Conservation (phyloP, 2,888 invertebrate genomes). For the Heliconius hortense region DNA sequence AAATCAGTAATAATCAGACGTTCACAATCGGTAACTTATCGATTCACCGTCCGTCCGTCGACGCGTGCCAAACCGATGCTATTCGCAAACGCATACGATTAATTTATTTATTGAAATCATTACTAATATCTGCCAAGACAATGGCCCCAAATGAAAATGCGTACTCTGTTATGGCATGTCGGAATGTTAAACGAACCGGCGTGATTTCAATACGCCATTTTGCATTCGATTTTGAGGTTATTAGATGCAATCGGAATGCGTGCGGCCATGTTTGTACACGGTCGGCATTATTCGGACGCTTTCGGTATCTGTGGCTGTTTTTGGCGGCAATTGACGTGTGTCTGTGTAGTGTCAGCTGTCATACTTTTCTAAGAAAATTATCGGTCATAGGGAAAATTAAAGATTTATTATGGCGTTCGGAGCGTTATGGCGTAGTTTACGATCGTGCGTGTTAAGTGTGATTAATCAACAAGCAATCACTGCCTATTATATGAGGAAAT, state of each 20-base stretch:
- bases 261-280: slow-evolving; percentile 71
- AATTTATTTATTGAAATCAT: slow-evolving; percentile 82
- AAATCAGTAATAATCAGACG: slow-evolving; percentile 64
- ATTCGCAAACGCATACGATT: slow-evolving; percentile 75
- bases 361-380: slow-evolving; percentile 67
- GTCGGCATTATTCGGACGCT: slow-evolving; percentile 68
- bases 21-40: slow-evolving; percentile 67
- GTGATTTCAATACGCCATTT: slow-evolving; percentile 80
- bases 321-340: slow-evolving; percentile 70
- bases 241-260: slow-evolving; percentile 81
- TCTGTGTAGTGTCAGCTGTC: slow-evolving; percentile 61
- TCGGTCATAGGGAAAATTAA: slow-evolving; percentile 28
- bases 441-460: slow-evolving; percentile 29
- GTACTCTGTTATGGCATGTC: slow-evolving; percentile 77
- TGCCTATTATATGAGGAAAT: slow-evolving; percentile 24
- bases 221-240: slow-evolving; percentile 81
- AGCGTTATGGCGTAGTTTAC: slow-evolving; percentile 26
- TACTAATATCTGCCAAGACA: slow-evolving; percentile 81
- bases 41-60: slow-evolving; percentile 71
- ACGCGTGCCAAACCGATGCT: slow-evolving; percentile 79
- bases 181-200: slow-evolving; percentile 79
- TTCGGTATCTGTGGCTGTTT: slow-evolving; percentile 60
- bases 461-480: slow-evolving; percentile 22
- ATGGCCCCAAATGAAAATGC: slow-evolving; percentile 80
- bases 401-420: slow-evolving; percentile 27